These are phyloP conservation scores for Ptychoptera albimana DNA, from an alignment of 2,888 invertebrate genomes.

Conservation along the genomic window DNA sequence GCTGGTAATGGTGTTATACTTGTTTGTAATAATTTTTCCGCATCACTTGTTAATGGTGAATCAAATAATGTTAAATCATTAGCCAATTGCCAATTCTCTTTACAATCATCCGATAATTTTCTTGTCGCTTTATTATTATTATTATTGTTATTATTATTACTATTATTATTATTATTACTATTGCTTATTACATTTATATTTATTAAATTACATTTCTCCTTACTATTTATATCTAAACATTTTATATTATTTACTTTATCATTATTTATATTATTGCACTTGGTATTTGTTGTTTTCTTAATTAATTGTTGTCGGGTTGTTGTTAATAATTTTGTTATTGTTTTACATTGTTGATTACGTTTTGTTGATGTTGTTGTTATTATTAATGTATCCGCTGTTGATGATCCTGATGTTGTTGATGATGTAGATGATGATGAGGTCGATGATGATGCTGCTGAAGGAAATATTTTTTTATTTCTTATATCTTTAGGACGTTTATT, in stretches of 20 bases:
- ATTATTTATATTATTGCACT: constrained; percentile 1
- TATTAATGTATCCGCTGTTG: background rate
- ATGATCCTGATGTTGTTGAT: background rate
- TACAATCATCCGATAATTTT: constrained; percentile 9
- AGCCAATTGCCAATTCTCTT: constrained; percentile 16
- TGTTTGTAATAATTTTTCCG: too few species aligned
- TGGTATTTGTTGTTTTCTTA: background rate
- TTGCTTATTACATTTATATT: too few species aligned
- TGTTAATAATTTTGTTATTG: background rate
- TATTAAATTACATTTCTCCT: too few species aligned
- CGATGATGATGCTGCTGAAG: background rate
- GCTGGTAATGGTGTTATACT: too few species aligned
- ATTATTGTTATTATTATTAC: background rate
- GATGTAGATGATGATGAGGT: background rate
- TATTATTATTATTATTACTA: background rate
- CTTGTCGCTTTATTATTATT: constrained; percentile 2
- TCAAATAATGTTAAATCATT: constrained; percentile 13
- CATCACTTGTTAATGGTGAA: background rate
- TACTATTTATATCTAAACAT: background rate
- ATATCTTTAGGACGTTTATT: background rate
- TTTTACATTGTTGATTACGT: too few species aligned
- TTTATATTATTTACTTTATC: background rate
- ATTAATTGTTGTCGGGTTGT: background rate
- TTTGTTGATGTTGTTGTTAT: constrained; percentile 6
- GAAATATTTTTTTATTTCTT: constrained; percentile 6